Evolutionary conservation across 2,113 vertebrate genomes (phyloP).

Genomic region (Scomber scombrus): DNA sequence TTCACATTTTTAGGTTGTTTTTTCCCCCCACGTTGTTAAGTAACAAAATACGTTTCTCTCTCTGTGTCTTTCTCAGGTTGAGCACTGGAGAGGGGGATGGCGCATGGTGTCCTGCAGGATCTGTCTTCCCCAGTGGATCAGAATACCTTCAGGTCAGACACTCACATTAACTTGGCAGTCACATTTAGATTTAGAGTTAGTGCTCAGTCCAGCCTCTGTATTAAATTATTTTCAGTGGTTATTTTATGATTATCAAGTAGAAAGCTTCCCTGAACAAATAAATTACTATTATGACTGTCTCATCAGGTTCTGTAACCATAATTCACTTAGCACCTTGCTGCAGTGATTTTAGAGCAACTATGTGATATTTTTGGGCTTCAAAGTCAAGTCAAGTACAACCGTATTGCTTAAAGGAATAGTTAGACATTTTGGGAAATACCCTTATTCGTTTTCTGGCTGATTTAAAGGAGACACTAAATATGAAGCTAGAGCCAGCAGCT

Average conservation of each 20-base stretch:
- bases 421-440: neutral
- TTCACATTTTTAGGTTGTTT: neutral
- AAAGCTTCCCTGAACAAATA: too few species aligned
- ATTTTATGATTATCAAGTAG: neutral
- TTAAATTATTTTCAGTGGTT: neutral
- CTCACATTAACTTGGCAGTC: neutral
- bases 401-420: too few species aligned
- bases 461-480: neutral
- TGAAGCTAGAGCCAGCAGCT: too few species aligned
- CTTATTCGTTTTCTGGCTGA: neutral
- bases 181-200: neutral
- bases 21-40: neutral
- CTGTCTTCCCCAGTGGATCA: constrained; percentile 89
- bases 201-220: neutral
- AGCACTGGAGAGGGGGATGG: constrained; percentile 92
- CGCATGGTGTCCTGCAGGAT: constrained; percentile 93
- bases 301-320: too few species aligned
- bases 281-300: too few species aligned
- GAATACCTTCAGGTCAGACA: constrained; percentile 90
- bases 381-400: too few species aligned
- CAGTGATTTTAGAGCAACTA: neutral
- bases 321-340: too few species aligned
- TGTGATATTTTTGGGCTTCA: neutral
- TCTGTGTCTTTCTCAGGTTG: constrained; percentile 82
- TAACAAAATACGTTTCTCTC: neutral